Conservation (phyloP, 2,797 vertebrate genomes). For the Caiman crocodilus region DNA sequence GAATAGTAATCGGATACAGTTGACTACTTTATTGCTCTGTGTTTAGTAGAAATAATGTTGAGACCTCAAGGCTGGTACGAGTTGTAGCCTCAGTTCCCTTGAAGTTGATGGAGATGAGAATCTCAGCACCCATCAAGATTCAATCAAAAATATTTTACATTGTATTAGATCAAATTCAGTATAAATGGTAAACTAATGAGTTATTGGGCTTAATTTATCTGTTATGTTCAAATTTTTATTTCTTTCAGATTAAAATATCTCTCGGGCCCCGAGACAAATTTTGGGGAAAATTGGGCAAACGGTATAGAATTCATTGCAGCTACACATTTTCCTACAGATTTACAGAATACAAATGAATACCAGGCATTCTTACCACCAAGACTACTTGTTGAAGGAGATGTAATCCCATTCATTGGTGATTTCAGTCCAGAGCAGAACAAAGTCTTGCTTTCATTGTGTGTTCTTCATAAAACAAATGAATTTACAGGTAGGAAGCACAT, state of each 20-base stretch:
- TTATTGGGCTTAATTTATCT: not conserved
- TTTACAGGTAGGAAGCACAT: slow-evolving; percentile 78
- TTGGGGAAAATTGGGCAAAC: slow-evolving; percentile 81
- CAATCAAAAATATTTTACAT: not conserved
- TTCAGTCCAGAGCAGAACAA: slow-evolving; percentile 85
- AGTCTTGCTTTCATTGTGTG: slow-evolving; percentile 76
- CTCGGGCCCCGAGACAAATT: slow-evolving; percentile 80
- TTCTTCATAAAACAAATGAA: slow-evolving; percentile 72
- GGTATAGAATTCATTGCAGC: slow-evolving; percentile 82
- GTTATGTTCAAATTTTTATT: not conserved
- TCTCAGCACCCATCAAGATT: too few relatives aligned
- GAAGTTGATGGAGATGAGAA: too few relatives aligned
- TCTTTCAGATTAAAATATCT: slow-evolving; percentile 81
- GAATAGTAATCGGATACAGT: too few relatives aligned
- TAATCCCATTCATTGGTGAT: slow-evolving; percentile 77
- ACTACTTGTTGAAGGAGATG: slow-evolving; percentile 78
- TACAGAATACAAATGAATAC: slow-evolving; percentile 70
- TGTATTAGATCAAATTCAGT: not conserved
- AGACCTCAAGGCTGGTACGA: too few relatives aligned
- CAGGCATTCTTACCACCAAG: slow-evolving; percentile 83
- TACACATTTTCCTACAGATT: slow-evolving; percentile 76
- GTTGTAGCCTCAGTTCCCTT: too few relatives aligned
- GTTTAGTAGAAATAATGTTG: too few relatives aligned
- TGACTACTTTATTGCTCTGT: too few relatives aligned
- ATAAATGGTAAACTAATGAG: not conserved